Evolutionary conservation across 2,888 invertebrate genomes (phyloP), one percentile per base, ranked within the genome.

Genomic region (Lycophotia porphyrea): DNA sequence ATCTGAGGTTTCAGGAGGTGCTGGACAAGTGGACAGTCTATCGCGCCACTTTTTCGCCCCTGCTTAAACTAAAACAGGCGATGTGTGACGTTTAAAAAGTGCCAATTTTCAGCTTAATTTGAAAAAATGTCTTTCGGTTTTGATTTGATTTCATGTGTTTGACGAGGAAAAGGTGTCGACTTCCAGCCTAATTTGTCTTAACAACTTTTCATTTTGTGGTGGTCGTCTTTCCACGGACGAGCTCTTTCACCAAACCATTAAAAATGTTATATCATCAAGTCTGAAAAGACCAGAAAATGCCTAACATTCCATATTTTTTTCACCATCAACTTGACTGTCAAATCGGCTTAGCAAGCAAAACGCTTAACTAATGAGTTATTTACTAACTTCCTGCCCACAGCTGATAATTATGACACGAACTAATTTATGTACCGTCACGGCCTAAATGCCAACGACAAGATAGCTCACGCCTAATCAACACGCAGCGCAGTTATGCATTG

Each of bases 401-500:
- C 60, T 81, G 78, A 82, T 77, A 77, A 77, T 81, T 66, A 66
- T 77, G 78, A 70, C 78, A 82, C 66, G 5, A 47, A 66, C 76
- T 71, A 69, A 81, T 82, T 74, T 71, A 68, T 71, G 63, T 65
- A 42, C 42, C 49, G 77, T 70, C 78, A 81, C 82, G 83, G 36
- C 61, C 83, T 67, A 78, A 74, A 74, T 82, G 21, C 69, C 36
- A 49, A 52, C 47, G 71, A 66, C 78, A 72, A 65, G 71, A 81
- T 72, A 72, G n/a, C 58, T 76, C 60, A 55, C 52, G 81, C 60
- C 68, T 52, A 52, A 65, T 66, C 27, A 60, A 0, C 69, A 15
- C 34, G 68, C 15, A 49, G 63, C 71, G 77, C 34, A 36, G 34
- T 31, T 21, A 55, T 58, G 61, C 42, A 81, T 70, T 18, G 27